Base-by-base conservation (phyloP, 2,797 vertebrate genomes). In the Sebastes minor region DNA sequence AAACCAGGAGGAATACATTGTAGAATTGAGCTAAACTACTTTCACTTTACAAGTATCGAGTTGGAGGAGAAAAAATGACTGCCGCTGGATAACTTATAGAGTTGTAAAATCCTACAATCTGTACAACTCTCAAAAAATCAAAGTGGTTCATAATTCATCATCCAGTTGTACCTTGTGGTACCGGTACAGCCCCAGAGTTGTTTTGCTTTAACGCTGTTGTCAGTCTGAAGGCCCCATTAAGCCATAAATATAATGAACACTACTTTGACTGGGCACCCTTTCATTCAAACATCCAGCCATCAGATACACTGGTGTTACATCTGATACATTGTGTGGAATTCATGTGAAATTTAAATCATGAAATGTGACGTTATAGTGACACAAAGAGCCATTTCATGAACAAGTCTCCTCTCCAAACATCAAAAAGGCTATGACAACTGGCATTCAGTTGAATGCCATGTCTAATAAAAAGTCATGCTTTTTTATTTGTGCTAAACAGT, bases 331-430 rank as follows among this genome's bases (percentile, higher is more conserved):
- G 13, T 64, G 53, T 22, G 11, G 14, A 42, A 71, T 33, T 7
- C 49, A 64, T 32, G 11, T n/a, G 27, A 70, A 71, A 82, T 64
- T 3, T 0, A 12, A 63, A 74, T 57, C 46, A 46, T 68, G 28
- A 64, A 42, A 64, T 18, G 22, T 56, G 52, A 55, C 61, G 69
- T 70, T 49, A 35, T 49, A 13, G 7, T 11, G 20, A 63, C 20
- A 87, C 65, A 87, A 84, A 80, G 81, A 77, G 16, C 33, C 7
- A 14, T 65, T 87, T 79, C 42, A 63, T 38, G 20, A 72, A 20
- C 25, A 61, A 55, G 61, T 35, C 27, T 53, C 59, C 23, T 49
- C 27, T 20, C 46, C 53, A 49, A 61, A 53, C 20, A 59, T 74
- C 12, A 49, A 72, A 81, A 69, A 59, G 8, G 2, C 33, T 8